phyloP scores from a whole-genome alignment of 2,888 invertebrate species.

The Liposcelis brunnea region DNA sequence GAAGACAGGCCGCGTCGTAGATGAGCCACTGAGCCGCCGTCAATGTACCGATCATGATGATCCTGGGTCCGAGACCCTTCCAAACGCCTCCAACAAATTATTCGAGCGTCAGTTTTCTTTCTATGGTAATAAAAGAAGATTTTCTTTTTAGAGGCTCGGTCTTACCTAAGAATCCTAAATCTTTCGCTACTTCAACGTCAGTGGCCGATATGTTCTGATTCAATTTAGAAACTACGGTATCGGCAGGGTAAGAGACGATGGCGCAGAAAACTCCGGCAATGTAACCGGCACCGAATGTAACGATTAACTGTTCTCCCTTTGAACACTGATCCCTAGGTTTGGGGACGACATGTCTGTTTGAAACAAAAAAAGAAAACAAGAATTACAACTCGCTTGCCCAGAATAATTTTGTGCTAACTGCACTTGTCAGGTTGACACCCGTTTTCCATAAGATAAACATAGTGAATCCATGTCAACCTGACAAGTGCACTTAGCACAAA shows the following conservation, averaged over 20 bases:
- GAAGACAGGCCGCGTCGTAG: conserved; percentile 87
- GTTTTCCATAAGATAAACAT: too few species aligned
- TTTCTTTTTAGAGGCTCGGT: conserved; percentile 9
- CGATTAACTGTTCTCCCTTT: conserved; percentile 83
- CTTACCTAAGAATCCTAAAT: conserved; percentile 46
- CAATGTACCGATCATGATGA: conserved; percentile 92
- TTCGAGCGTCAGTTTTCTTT: conserved; percentile 22
- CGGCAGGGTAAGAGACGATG: conserved; percentile 96
- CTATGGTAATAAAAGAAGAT: too few species aligned
- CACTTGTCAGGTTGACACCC: too few species aligned
- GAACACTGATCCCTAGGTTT: conserved; percentile 82
- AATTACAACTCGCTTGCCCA: too few species aligned
- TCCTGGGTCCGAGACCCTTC: conserved; percentile 82
- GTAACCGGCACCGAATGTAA: conserved; percentile 84
- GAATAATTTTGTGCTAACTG: too few species aligned
- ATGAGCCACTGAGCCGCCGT: conserved; percentile 95
- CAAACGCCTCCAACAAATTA: conserved; percentile 42
- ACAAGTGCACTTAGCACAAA: too few species aligned
- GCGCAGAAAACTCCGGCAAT: conserved; percentile 99
- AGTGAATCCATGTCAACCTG: too few species aligned
- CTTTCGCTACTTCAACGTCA: conserved; percentile 50
- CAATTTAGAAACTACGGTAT: conserved; percentile 90
- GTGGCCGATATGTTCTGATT: conserved; percentile 76
- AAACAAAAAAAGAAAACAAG: not conserved
- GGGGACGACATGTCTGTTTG: conserved; percentile 60